Conservation (phyloP, 2,113 vertebrate species). For the Engraulis encrasicolus region DNA sequence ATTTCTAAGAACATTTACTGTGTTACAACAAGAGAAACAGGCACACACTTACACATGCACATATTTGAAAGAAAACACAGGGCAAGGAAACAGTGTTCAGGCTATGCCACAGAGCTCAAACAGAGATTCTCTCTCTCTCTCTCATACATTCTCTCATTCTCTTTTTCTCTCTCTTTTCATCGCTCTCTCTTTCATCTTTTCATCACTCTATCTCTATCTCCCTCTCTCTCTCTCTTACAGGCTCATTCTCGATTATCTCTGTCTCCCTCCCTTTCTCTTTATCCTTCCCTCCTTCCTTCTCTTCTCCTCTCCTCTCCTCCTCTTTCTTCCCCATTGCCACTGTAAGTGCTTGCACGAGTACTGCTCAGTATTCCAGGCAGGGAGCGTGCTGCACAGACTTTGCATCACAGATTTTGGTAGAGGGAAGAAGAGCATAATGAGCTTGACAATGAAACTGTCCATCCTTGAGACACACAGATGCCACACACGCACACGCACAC, state of each 20-base stretch:
- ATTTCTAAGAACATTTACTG: background rate
- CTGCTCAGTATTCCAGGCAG: conserved; percentile 7
- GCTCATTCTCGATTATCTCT: too few relatives aligned
- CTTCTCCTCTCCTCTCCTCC: conserved; percentile 10
- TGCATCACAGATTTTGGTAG: conserved; percentile 46
- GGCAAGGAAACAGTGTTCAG: background rate
- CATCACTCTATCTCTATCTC: too few relatives aligned
- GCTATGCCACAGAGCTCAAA: background rate
- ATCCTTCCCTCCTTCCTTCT: conserved; percentile 45
- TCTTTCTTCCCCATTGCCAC: background rate
- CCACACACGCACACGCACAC: background rate
- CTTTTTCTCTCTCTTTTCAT: background rate
- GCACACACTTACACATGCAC: background rate
- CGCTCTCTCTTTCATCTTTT: too few relatives aligned
- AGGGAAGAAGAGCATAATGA: background rate
- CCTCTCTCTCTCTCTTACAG: too few relatives aligned
- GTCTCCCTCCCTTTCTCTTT: too few relatives aligned
- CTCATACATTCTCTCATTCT: background rate
- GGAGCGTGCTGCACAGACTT: conserved; percentile 51
- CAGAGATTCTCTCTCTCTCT: background rate
- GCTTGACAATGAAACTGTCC: conserved; percentile 7
- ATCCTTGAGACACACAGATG: background rate
- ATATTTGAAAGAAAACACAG: background rate
- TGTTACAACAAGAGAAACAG: background rate
- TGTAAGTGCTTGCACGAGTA: conserved; percentile 47